Base-by-base conservation (phyloP, 2,797 vertebrate genomes). In the Premnoplex brunnescens region DNA sequence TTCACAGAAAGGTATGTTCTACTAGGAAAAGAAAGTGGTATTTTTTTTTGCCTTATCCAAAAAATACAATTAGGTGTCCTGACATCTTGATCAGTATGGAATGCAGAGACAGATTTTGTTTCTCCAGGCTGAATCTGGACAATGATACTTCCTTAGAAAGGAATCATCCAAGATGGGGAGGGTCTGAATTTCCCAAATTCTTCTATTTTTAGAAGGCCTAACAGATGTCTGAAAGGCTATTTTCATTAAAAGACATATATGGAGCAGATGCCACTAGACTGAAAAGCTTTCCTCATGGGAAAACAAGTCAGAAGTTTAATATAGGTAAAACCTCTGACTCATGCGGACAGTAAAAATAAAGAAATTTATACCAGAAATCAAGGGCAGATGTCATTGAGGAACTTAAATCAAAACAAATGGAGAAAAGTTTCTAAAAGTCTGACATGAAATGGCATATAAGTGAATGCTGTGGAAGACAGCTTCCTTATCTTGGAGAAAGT, bases 191-290 rank as follows among this genome's bases (percentile, higher is more conserved):
- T 75, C 36, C 36, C 12, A 66, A 78, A 83, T 59, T 80, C 8
- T 74, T 77, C 32, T 84, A 63, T 66, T 82, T 94, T 82, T 79
- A 88, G 63, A 22, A 86, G 17, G 51, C 11, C 10, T 90, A 92
- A 62, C 51, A 94, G 81, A 88, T 84, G 48, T 52, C 59, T 82
- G 72, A 77, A 77, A 67, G 80, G 28, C 41, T 75, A 28, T 72
- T 91, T 95, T 94, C 71, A 93, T 88, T 84, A 90, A 86, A 95
- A 92, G 49, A 80, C 85, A 87, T 69, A 78, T 72, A 88, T 41
- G 62, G 83, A 94, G 34, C 73, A 84, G 73, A 84, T 81, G 76
- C 12, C 76, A 68, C 69, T 32, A 86, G 41, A 67, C 32, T 81
- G 46, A 78, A 91, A 84, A 86, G 24, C 20, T 44, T 76, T 87